phyloP scores from a whole-genome alignment of 1,140 invertebrate genomes.

The Calliopsis andreniformis region DNA sequence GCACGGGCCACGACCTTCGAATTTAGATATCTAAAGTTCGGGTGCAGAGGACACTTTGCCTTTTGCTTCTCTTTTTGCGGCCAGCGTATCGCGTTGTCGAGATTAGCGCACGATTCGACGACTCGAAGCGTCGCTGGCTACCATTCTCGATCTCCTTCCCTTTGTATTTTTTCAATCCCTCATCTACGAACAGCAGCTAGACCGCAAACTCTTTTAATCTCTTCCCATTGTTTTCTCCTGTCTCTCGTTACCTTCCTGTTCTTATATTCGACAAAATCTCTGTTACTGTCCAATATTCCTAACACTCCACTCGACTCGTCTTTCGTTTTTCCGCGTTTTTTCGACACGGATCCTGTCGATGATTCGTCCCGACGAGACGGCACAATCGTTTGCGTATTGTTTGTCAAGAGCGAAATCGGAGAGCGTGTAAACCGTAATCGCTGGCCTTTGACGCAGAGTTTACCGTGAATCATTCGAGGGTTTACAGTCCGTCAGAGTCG shows the following conservation, averaged over 20 bases:
- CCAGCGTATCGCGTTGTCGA: neutral
- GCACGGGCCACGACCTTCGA: conserved; percentile 56
- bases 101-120: conserved; percentile 13
- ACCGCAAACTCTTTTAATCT: too few relatives aligned
- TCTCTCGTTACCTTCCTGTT: too few relatives aligned
- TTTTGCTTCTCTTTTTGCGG: conserved; percentile 41
- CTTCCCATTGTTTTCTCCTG: too few relatives aligned
- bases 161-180: neutral
- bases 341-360: neutral
- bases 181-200: too few relatives aligned
- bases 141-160: neutral
- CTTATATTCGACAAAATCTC: too few relatives aligned
- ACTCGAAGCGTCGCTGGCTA: conserved; percentile 1
- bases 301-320: too few relatives aligned
- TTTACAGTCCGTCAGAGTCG: conserved; percentile 47
- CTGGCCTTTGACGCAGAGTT: conserved; percentile 23
- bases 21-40: conserved; percentile 63
- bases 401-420: conserved; percentile 9
- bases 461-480: conserved; percentile 50
- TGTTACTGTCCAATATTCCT: too few relatives aligned
- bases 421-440: conserved; percentile 12
- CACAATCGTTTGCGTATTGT: neutral
- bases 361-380: neutral
- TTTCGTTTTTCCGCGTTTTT: too few relatives aligned
- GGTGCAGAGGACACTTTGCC: conserved; percentile 46